These are phyloP conservation scores for Pollachius pollachius DNA, from an alignment of 2,113 vertebrate species.

Conservation along the genomic window DNA sequence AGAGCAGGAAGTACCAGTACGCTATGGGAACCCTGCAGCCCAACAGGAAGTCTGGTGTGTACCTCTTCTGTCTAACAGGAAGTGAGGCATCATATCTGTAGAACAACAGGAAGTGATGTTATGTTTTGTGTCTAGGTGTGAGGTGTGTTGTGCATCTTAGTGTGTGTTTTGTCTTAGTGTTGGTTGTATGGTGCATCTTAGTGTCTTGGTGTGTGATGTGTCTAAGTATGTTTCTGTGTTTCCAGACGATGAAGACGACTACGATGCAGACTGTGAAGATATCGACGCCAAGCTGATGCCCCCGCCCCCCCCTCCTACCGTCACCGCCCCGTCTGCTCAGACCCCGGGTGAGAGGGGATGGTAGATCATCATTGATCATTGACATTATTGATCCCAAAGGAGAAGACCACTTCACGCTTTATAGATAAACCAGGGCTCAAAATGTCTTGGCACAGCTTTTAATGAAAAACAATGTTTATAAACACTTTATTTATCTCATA, in stretches of 20 bases:
- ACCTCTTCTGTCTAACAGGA: not conserved
- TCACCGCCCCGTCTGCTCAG: constrained; percentile 63
- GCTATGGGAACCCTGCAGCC: constrained; percentile 88
- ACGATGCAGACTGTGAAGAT: constrained; percentile 96
- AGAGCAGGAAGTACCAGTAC: constrained; percentile 91
- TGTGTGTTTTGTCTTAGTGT: too few species aligned
- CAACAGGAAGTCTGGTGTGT: constrained; percentile 79
- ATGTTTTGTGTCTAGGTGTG: too few species aligned
- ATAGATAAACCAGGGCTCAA: too few species aligned
- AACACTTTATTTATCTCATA: too few species aligned
- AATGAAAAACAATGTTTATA: too few species aligned
- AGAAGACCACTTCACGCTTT: too few species aligned
- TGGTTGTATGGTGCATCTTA: too few species aligned
- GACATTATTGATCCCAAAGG: too few species aligned
- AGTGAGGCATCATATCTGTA: not conserved
- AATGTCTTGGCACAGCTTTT: too few species aligned
- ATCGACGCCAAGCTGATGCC: constrained; percentile 97
- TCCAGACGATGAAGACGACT: constrained; percentile 92
- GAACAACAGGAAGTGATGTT: too few species aligned
- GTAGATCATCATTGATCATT: not conserved
- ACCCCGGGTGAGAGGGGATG: constrained; percentile 71
- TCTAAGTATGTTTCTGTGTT: not conserved
- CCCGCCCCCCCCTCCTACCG: constrained; percentile 87
- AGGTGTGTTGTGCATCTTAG: too few species aligned
- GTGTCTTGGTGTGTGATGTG: too few species aligned